Evolutionary conservation across 2,797 vertebrate species (phyloP).

Genomic region (Pachyuromys duprasi): DNA sequence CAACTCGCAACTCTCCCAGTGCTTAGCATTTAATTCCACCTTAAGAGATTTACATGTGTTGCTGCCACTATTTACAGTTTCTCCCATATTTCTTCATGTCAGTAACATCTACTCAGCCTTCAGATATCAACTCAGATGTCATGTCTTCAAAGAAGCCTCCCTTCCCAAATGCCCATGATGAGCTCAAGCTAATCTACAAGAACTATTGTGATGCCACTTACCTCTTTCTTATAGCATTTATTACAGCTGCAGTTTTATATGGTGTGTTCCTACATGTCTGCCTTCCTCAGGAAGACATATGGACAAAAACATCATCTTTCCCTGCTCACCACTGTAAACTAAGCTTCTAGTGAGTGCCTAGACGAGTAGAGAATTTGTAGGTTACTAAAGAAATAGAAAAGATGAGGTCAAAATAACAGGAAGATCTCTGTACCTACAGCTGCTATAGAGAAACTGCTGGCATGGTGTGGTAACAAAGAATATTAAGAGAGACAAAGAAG

Average conservation of each 20-base stretch:
- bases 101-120: slow-evolving; percentile 33
- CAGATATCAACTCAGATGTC: background rate
- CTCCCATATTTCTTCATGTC: background rate
- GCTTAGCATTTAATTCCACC: background rate
- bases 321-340: background rate
- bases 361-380: background rate
- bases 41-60: background rate
- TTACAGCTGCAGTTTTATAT: slow-evolving; percentile 12
- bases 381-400: slow-evolving; percentile 34
- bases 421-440: background rate
- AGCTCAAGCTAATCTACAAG: slow-evolving; percentile 22
- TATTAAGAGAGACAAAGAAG: slow-evolving; percentile 41
- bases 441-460: slow-evolving; percentile 15
- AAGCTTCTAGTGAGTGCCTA: background rate
- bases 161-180: background rate
- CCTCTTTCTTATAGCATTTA: background rate
- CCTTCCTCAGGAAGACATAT: background rate
- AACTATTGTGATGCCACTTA: background rate
- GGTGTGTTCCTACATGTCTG: background rate
- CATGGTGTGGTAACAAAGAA: background rate
- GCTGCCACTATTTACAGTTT: background rate
- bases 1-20: background rate
- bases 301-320: background rate
- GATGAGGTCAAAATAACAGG: background rate
- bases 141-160: slow-evolving; percentile 10